Conservation (phyloP, 2,888 invertebrate genomes). For the Pterostichus niger region DNA sequence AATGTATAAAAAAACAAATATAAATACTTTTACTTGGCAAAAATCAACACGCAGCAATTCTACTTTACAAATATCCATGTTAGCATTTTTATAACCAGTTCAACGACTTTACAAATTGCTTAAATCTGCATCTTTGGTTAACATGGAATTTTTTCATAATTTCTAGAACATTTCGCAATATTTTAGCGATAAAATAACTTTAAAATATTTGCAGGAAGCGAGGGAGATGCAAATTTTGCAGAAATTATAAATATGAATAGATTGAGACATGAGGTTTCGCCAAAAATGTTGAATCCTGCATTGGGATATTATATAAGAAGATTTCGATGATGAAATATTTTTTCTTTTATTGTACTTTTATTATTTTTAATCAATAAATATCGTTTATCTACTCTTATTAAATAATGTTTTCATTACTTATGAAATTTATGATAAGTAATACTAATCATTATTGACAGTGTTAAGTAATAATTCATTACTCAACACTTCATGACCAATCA, state of each 20-base stretch:
- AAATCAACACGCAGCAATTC: not conserved
- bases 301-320: conserved; percentile 33
- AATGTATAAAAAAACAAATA: too few relatives aligned
- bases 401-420: too few relatives aligned
- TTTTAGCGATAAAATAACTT: not conserved
- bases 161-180: conserved; percentile 1
- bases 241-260: conserved; percentile 39
- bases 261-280: not conserved
- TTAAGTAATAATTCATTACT: too few relatives aligned
- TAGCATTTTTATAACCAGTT: conserved; percentile 2
- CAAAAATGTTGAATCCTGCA: conserved; percentile 32
- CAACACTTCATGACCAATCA: too few relatives aligned
- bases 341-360: not conserved
- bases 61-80: not conserved
- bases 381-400: too few relatives aligned
- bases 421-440: too few relatives aligned
- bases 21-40: too few relatives aligned
- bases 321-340: conserved; percentile 27
- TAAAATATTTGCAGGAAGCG: conserved; percentile 29
- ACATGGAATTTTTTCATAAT: conserved; percentile 2
- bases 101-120: not conserved
- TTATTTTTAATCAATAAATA: too few relatives aligned
- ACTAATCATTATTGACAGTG: too few relatives aligned
- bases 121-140: not conserved
- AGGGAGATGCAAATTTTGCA: conserved; percentile 50